Evolutionary conservation across 2,797 vertebrate genomes (phyloP), one percentile per base, ranked within the genome.

Genomic region (Melopsittacus undulatus): DNA sequence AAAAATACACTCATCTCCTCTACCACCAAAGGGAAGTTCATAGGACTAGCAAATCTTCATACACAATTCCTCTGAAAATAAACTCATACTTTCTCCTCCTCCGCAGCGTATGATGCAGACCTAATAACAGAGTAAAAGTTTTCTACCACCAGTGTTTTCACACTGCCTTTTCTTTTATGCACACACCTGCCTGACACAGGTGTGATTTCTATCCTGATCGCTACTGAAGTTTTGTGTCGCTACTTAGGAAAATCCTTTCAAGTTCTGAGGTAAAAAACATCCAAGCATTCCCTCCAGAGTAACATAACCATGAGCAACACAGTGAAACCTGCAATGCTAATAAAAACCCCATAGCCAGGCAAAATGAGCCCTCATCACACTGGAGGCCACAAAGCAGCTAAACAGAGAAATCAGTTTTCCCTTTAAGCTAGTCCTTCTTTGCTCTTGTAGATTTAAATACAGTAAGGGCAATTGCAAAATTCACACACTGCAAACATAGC

Each of bases 221-320:
- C 66, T 54, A 42, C 0, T 89, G 56, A 95, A 89, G 74, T 61
- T 64, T 42, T 34, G 14, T 64, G n/a, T 54, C 61, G 23, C 42
- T 91, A 68, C 48, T 95, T 36, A 40, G 21, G 32, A 74, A 86
- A n/a, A 51, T 22, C 46, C 79, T 94, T 97, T 93, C 77, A 94
- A 61, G 61, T 82, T 81, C 74, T 16, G 15, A 91, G 40, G 46
- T 45, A 43, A 90, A 88, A 85, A 66, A 75, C 45, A 52, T 56
- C 24, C 73, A 95, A 79, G 34, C 38, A 74, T n/a, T 89, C 32
- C 29, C 34, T 43, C n/a, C 77, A 74, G 34, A 87, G 62, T 73
- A 79, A 81, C 7, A 9, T 21, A 78, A 87, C 30, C 79, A 61
- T 1, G 0, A 90, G 34, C 46, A 81, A 64, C 1, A 2, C 46